These are phyloP conservation scores for Sussaba pulchella DNA, from an alignment of 2,888 invertebrate genomes.

Conservation along the genomic window DNA sequence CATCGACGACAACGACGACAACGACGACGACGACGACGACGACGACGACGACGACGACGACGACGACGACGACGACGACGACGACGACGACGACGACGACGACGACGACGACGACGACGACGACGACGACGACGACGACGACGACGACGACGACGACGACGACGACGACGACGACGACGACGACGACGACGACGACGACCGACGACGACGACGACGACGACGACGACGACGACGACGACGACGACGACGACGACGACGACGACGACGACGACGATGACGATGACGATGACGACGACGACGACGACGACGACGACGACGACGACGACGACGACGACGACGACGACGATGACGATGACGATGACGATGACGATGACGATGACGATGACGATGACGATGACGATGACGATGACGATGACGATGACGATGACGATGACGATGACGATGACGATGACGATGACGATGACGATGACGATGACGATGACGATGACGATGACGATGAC, in stretches of 20 bases:
- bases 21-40: neutral
- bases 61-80: neutral
- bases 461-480: neutral
- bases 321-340: neutral
- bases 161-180: slow-evolving; percentile 9
- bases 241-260: neutral
- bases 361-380: neutral
- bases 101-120: neutral
- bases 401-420: neutral
- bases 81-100: neutral
- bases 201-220: slow-evolving; percentile 3
- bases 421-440: neutral
- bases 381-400: neutral
- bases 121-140: neutral
- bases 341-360: neutral
- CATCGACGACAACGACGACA: no score
- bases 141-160: slow-evolving; percentile 6
- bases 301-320: neutral
- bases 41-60: neutral
- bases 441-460: neutral
- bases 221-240: neutral
- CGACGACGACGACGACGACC: slow-evolving; percentile 6
- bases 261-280: neutral
- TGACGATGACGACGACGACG: neutral
- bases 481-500: neutral